A percentile compares a stretch with the other conserved stretches of the same genome.
Evolutionary conservation across 2,797 vertebrate species (phyloP).

Genomic region (Synanceia verrucosa): DNA sequence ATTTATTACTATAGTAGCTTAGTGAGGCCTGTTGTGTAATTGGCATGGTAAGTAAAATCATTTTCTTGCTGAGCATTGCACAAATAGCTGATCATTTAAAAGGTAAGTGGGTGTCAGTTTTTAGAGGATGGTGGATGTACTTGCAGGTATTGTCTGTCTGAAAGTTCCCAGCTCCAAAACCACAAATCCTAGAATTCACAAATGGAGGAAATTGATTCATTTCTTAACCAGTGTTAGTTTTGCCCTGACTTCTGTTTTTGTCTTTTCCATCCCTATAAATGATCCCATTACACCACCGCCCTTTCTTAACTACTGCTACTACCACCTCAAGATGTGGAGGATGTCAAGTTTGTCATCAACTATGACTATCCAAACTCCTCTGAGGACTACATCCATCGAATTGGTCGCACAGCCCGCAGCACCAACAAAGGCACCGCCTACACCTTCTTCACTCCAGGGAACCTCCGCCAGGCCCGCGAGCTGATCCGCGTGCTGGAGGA

Average conservation of each 20-base stretch:
- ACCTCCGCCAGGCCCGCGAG: constrained; percentile 95
- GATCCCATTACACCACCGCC: not conserved
- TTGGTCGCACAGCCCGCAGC: constrained; percentile 96
- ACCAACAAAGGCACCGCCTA: constrained; percentile 98
- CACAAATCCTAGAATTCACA: constrained; percentile 2
- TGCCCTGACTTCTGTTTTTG: constrained; percentile 20
- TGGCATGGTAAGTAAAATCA: constrained; percentile 38
- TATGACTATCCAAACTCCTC: constrained; percentile 99
- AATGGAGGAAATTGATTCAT: not conserved
- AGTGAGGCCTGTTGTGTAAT: constrained; percentile 28
- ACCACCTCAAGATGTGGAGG: constrained; percentile 90
- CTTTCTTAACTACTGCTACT: not conserved
- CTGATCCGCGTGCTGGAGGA: constrained; percentile 95
- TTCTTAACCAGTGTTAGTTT: not conserved
- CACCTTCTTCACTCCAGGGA: constrained; percentile 98
- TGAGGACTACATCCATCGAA: constrained; percentile 97
- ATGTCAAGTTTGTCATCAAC: constrained; percentile 99
- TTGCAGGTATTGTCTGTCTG: constrained; percentile 59
- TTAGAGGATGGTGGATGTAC: constrained; percentile 35
- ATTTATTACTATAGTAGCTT: not conserved
- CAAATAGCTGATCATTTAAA: not conserved
- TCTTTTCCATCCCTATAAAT: constrained; percentile 41
- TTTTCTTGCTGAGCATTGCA: constrained; percentile 15
- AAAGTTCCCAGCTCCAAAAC: constrained; percentile 28
- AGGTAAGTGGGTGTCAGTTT: constrained; percentile 58